Percentiles rank a stretch among this genome's conserved stretches.
These are phyloP conservation scores for Archilochus colubris DNA, from an alignment of 2,113 vertebrate genomes.

Conservation along the genomic window DNA sequence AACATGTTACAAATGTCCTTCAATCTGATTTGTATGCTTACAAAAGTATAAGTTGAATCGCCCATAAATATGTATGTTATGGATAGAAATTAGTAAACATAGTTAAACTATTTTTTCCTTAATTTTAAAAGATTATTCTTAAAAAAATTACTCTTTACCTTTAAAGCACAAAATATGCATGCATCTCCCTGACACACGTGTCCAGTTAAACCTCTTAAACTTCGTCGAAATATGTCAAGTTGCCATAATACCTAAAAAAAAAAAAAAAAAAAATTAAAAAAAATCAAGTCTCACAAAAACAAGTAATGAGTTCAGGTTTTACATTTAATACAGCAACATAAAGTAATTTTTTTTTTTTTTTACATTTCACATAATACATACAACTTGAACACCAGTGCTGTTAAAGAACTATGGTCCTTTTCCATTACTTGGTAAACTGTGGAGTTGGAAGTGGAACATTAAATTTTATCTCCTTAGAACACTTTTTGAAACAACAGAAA, in stretches of 20 bases:
- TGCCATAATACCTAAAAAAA: conserved; percentile 92
- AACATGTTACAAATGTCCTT: background rate
- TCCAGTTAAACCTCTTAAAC: conserved; percentile 90
- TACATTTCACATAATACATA: background rate
- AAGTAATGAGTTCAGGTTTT: background rate
- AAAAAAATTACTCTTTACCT: conserved; percentile 78
- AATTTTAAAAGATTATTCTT: background rate
- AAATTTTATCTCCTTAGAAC: background rate
- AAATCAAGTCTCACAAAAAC: background rate
- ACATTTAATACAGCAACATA: background rate
- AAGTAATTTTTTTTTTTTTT: background rate
- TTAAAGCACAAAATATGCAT: conserved; percentile 98
- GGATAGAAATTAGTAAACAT: background rate
- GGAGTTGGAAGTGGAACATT: no score
- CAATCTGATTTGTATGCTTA: background rate
- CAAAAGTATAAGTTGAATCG: background rate
- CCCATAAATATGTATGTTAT: rapidly evolving
- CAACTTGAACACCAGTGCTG: background rate
- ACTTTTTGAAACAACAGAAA: background rate
- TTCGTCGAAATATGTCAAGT: conserved; percentile 95
- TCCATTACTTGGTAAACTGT: background rate
- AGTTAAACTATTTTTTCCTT: background rate
- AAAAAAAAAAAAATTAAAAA: background rate
- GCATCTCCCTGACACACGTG: conserved; percentile 94
- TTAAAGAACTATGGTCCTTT: background rate